Conservation (phyloP, 2,113 vertebrate species). For the Suricata suricatta region DNA sequence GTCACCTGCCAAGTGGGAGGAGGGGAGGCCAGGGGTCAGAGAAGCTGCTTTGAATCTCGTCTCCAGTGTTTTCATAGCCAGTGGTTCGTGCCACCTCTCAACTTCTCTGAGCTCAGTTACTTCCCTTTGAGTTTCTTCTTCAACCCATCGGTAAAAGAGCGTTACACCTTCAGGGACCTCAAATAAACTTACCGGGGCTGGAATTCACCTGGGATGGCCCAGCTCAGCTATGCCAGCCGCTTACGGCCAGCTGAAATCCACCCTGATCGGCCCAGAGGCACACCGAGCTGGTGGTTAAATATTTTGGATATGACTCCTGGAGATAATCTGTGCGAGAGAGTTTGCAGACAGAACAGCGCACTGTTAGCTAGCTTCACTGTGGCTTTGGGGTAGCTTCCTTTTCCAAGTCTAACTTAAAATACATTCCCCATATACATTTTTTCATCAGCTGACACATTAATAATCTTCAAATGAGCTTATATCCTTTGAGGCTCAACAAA, state of each 20-base stretch:
- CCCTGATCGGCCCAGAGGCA: neutral
- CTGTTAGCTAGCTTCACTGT: neutral
- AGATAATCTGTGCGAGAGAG: neutral
- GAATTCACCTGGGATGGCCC: neutral
- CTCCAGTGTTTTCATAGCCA: neutral
- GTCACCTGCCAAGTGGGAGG: neutral
- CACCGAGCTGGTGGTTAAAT: neutral
- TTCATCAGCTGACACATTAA: neutral
- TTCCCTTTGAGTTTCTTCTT: neutral
- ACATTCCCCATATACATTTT: neutral
- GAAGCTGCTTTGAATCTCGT: neutral
- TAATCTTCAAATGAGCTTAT: neutral
- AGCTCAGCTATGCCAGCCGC: neutral
- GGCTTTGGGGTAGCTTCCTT: neutral
- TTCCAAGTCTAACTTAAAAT: neutral
- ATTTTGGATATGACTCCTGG: constrained; percentile 26
- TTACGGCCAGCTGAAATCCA: neutral
- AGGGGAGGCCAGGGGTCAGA: neutral
- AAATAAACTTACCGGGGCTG: neutral
- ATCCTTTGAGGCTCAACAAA: neutral
- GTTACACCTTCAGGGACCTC: neutral
- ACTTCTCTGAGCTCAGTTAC: neutral
- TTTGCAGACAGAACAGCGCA: neutral
- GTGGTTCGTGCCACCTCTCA: neutral
- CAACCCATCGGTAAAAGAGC: neutral